Base-by-base conservation (phyloP, 2,888 invertebrate genomes). In the Prosapia bicincta region DNA sequence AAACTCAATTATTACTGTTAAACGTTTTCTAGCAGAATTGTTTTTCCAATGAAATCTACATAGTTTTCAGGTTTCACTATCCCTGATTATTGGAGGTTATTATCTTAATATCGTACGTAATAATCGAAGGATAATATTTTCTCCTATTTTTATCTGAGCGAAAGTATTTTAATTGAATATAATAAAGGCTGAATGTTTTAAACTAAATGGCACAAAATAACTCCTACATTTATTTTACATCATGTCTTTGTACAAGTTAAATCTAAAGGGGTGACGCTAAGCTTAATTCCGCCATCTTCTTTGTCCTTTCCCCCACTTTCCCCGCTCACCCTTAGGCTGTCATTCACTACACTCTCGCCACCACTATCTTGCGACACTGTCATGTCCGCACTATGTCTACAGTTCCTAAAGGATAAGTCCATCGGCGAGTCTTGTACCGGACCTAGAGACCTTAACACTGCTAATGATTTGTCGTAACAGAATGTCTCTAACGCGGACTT, bases 361-460 rank as follows among this genome's bases (percentile, higher is more conserved):
- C 24, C 71, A 71, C 20, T 30, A 13, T 71, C 75, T 25, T 24
- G 24, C 0, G n/a, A 32, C 6, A 54, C 70, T 28, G 30, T 71
- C 26, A 43, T 38, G 26, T 32, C 70, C 15, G 38, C 28, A 66
- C 26, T 38, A 54, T 30, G 68, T 24, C 70, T 66, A 7, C 25
- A 23, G 28, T 32, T 66, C 13, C 76, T 69, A 66, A 70, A 67
- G 43, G 93, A 93, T 79, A 94, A 85, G 83, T 94, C 94, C 84
- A 94, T 94, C 0, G 94, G 94, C 82, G 91, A 90, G 79, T 93
- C 93, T 83, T 93, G 93, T 0, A 87, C 84, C 0, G 86, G 87
- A 0, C 84, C 82, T 7, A 85, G 80, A 0, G 84, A 83, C 66
- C 83, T 81, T 15, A 85, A 80, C 68, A 83, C 83, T 28, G 84